Conservation (phyloP, 2,797 vertebrate species). For the Carcharodon carcharias region DNA sequence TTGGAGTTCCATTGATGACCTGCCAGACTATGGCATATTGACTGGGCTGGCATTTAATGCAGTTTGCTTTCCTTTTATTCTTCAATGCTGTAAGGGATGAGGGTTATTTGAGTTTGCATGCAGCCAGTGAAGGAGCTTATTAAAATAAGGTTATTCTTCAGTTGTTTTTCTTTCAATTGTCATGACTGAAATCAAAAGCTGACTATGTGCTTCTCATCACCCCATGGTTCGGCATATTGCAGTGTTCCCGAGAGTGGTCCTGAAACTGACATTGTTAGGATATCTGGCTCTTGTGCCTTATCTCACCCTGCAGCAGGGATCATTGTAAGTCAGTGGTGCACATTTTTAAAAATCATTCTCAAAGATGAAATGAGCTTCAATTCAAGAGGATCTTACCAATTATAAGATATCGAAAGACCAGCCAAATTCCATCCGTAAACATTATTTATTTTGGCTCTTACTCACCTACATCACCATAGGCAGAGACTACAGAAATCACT, state of each 20-base stretch:
- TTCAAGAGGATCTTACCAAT: not conserved
- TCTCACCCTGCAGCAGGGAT: not conserved
- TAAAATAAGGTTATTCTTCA: not conserved
- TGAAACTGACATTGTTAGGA: not conserved
- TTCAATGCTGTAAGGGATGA: not conserved
- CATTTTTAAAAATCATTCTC: not conserved
- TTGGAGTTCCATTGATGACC: not conserved
- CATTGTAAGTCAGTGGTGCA: not conserved
- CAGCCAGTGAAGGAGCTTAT: not conserved
- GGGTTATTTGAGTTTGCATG: not conserved
- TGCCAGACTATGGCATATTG: not conserved
- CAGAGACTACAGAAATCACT: not conserved
- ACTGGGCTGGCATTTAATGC: not conserved
- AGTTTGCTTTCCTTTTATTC: not conserved
- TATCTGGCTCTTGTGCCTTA: not conserved
- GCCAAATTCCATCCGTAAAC: not conserved
- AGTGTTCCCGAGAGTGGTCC: not conserved
- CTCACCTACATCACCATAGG: not conserved
- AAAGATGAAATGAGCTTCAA: conserved; percentile 12
- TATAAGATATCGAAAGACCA: not conserved
- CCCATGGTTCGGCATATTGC: not conserved
- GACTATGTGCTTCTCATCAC: not conserved
- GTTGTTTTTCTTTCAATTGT: not conserved
- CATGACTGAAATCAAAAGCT: not conserved
- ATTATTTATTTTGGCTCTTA: not conserved